Conservation (phyloP, 2,113 vertebrate genomes). For the Tiliqua scincoides region DNA sequence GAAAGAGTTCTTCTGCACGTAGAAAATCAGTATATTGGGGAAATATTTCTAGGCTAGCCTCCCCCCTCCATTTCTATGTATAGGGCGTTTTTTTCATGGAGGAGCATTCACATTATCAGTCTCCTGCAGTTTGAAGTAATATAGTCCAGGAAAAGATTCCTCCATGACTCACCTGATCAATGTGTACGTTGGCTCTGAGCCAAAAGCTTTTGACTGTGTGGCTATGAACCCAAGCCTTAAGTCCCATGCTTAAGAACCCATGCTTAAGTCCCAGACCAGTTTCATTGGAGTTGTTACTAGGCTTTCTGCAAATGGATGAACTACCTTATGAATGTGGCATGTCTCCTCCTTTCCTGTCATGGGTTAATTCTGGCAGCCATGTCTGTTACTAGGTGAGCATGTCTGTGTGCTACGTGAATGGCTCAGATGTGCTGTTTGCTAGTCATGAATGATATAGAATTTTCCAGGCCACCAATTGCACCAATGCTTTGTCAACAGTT, state of each 20-base stretch:
- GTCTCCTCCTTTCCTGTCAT: no score
- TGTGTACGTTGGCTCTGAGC: not conserved
- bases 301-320: not conserved
- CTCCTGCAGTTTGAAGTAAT: not conserved
- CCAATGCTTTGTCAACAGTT: not conserved
- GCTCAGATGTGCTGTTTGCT: not conserved
- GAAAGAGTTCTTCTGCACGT: not conserved
- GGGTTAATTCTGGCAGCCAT: not conserved
- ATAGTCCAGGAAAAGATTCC: not conserved
- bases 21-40: not conserved
- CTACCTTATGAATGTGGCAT: not conserved
- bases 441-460: not conserved
- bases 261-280: not conserved
- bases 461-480: not conserved
- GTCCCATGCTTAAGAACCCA: not conserved
- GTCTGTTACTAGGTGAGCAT: not conserved
- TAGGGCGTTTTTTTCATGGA: not conserved
- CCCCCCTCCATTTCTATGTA: not conserved
- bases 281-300: not conserved
- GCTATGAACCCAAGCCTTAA: no score
- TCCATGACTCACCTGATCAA: not conserved
- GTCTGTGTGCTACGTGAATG: not conserved
- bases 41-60: not conserved
- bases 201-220: not conserved
- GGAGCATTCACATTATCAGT: no score